Percentiles rank a stretch among this genome's conserved stretches.
Evolutionary conservation across 2,113 vertebrate genomes (phyloP).

Genomic region (Felis chaus): DNA sequence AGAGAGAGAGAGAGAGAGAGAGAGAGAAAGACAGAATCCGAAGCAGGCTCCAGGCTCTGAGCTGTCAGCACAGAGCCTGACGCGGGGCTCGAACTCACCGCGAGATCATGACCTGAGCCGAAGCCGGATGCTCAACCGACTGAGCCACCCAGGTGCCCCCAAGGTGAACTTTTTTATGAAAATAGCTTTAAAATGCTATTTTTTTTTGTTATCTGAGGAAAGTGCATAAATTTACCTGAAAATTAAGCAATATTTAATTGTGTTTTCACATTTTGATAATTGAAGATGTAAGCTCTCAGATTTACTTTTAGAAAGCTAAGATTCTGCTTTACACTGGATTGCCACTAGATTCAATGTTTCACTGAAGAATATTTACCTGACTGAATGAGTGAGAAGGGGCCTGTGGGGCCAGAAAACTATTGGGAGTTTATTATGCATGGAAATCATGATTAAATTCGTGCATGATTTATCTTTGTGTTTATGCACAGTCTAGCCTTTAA

Average conservation of each 20-base stretch:
- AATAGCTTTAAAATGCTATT: not conserved
- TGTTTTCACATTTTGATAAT: not conserved
- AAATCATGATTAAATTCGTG: not conserved
- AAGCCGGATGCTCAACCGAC: too few relatives aligned
- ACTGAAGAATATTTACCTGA: not conserved
- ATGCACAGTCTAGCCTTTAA: not conserved
- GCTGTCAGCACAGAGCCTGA: too few relatives aligned
- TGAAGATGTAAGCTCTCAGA: not conserved
- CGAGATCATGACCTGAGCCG: too few relatives aligned
- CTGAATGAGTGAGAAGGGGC: not conserved
- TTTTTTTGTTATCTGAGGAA: slow-evolving; percentile 38
- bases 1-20: too few relatives aligned
- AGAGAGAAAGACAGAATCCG: too few relatives aligned
- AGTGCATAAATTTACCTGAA: not conserved
- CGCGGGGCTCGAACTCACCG: too few relatives aligned
- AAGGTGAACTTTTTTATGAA: not conserved
- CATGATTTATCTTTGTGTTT: not conserved
- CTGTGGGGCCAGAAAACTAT: not conserved
- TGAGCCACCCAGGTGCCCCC: too few relatives aligned
- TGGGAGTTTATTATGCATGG: not conserved
- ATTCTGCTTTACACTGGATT: not conserved
- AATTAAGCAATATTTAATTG: not conserved
- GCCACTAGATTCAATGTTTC: not conserved
- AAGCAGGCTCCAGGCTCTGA: too few relatives aligned
- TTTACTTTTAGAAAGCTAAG: slow-evolving; percentile 3